Evolutionary conservation across 2,888 invertebrate species (phyloP).

Genomic region (Andricus quercusramuli): DNA sequence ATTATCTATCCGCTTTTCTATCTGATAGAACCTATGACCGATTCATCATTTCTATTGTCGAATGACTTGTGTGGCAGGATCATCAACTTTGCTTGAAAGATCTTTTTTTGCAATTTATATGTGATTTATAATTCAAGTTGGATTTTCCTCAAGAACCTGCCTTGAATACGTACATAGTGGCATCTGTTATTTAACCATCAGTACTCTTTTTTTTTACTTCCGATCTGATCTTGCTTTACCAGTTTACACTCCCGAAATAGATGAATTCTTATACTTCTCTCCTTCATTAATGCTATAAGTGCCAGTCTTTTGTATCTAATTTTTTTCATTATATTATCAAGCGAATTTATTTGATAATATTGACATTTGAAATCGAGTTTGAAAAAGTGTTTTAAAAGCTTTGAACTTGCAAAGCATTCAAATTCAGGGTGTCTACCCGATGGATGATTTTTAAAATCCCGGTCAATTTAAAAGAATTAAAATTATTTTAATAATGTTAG

Average conservation of each 20-base stretch:
- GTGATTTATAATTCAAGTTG: conserved; percentile 3
- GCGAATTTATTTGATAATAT: too few species aligned
- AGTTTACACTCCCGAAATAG: conserved; percentile 29
- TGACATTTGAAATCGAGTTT: too few species aligned
- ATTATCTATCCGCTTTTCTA: conserved; percentile 6
- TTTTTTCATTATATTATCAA: background rate
- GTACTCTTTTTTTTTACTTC: conserved; percentile 10
- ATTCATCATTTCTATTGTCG: background rate
- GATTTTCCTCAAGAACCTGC: background rate
- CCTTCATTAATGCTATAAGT: conserved; percentile 4
- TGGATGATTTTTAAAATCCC: too few species aligned
- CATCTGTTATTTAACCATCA: conserved; percentile 34
- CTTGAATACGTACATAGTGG: conserved; percentile 20
- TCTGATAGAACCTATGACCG: background rate
- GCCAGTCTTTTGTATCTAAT: background rate
- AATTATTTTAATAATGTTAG: too few species aligned
- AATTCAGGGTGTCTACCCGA: too few species aligned
- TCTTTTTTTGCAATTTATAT: background rate
- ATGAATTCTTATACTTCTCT: background rate
- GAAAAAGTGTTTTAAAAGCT: too few species aligned
- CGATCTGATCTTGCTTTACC: conserved; percentile 18
- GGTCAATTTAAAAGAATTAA: too few species aligned
- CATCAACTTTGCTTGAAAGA: background rate
- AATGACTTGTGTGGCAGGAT: conserved; percentile 4
- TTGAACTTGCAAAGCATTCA: too few species aligned